Evolutionary conservation across 2,797 vertebrate genomes (phyloP), one percentile per base, ranked within the genome.

Genomic region (Denticeps clupeoides): DNA sequence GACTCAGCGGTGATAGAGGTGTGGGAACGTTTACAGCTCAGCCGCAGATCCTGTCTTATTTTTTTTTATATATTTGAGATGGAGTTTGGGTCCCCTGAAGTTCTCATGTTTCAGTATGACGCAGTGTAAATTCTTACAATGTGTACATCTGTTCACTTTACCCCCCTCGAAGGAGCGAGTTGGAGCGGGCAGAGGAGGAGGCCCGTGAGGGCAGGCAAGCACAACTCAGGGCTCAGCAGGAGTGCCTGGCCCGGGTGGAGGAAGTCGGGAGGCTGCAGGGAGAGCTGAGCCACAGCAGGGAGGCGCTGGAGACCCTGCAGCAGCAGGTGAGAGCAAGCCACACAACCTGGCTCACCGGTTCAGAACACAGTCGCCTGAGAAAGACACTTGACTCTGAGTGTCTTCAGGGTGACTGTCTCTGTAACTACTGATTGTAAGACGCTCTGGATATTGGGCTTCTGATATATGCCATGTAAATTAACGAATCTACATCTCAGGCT

Each of bases 241-340:
- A 83, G 44, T 62, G 52, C 0, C n/a, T 23, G 24, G 67, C 57
- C 22, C 60, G 79, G 29, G 67, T 63, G 67, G 75, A 77, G 1
- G 53, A 63, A 5, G 44, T 42, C 0, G 23, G 48, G 4, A 54
- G 58, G 5, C 48, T 72, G 1, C 47, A 78, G 24, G 29, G 27
- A 31, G 65, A 77, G 41, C 55, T 81, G 51, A 58, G 21, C 8
- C 51, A 51, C 18, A 59, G 65, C 42, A 62, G 53, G 27, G 64
- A 78, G 3, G 54, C 18, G 1, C 10, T 71, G 22, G 64, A 51
- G 23, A 29, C 12, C 1, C 32, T 75, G 45, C 73, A 74, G 32
- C 63, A 74, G 32, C 76, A 83, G 79, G 85, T 86, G 49, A 29
- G 31, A 40, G 32, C 5, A 49, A 50, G 24, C 35, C 16, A 9